Percentiles rank a stretch among this genome's conserved stretches.
Evolutionary conservation across 1,140 invertebrate genomes (phyloP).

Genomic region (Drosophila tsacasi): DNA sequence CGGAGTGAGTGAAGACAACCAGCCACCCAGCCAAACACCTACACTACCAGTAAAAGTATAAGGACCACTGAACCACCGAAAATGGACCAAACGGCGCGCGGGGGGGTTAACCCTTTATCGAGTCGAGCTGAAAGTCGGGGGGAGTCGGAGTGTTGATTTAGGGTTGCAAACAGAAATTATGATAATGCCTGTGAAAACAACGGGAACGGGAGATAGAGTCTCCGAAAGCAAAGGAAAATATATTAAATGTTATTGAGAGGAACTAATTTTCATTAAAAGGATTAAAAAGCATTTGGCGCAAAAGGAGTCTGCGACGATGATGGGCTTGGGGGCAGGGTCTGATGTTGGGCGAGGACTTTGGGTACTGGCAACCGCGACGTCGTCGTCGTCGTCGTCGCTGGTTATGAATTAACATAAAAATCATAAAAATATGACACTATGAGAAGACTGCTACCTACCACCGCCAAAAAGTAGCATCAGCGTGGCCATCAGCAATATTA

Average conservation of each 20-base stretch:
- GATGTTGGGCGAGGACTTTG: not conserved
- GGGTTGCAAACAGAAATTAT: conserved; percentile 85
- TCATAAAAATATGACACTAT: conserved; percentile 84
- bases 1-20: conserved; percentile 10
- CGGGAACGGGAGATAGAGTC: conserved; percentile 36
- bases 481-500: conserved; percentile 36
- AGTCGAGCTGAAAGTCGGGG: conserved; percentile 22
- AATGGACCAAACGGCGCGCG: conserved; percentile 6
- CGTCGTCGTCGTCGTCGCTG: conserved; percentile 32
- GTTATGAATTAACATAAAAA: conserved; percentile 84
- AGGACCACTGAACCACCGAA: conserved; percentile 36
- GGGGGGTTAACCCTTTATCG: conserved; percentile 69
- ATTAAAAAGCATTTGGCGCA: conserved; percentile 81
- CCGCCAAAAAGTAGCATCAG: conserved; percentile 11
- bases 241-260: conserved; percentile 85
- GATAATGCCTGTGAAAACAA: conserved; percentile 84
- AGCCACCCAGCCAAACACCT: not conserved
- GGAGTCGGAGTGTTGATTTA: conserved; percentile 74
- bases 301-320: conserved; percentile 15
- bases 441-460: conserved; percentile 31
- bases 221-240: conserved; percentile 77
- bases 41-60: not conserved
- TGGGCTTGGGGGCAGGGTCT: not conserved
- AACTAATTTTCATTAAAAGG: conserved; percentile 85
- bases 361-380: conserved; percentile 52